These are phyloP conservation scores for Leptodirus hochenwartii DNA, from an alignment of 2,888 invertebrate species.

Conservation along the genomic window DNA sequence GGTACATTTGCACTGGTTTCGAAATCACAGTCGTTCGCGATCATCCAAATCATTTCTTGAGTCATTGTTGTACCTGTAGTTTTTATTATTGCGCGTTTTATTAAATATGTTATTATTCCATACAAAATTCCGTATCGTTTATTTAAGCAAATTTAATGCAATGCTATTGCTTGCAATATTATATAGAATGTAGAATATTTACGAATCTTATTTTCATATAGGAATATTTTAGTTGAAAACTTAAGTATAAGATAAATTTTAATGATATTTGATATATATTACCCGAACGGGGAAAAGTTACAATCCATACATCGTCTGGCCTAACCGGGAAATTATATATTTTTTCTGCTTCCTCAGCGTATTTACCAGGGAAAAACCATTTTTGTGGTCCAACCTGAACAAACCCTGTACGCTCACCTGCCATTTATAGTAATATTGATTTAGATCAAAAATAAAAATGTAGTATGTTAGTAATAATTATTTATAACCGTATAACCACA, in stretches of 20 bases:
- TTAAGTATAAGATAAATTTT: too few species aligned
- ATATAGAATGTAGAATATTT: too few species aligned
- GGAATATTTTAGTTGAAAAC: too few species aligned
- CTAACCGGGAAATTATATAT: constrained; percentile 51
- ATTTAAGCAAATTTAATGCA: too few species aligned
- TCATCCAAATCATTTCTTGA: constrained; percentile 64
- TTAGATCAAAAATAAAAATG: too few species aligned
- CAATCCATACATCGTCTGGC: constrained; percentile 47
- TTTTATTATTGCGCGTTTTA: constrained; percentile 5
- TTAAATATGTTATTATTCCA: not conserved
- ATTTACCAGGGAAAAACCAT: constrained; percentile 50
- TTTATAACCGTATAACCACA: too few species aligned
- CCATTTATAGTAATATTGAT: too few species aligned
- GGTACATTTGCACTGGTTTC: constrained; percentile 37
- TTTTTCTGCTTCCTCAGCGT: constrained; percentile 36
- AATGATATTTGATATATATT: constrained; percentile 14
- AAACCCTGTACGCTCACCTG: constrained; percentile 11
- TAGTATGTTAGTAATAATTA: too few species aligned
- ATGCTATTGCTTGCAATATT: too few species aligned
- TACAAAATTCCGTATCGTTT: not conserved
- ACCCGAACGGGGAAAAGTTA: constrained; percentile 62
- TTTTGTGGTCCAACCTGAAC: constrained; percentile 42
- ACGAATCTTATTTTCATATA: too few species aligned
- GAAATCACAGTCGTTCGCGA: constrained; percentile 57
- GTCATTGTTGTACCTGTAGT: constrained; percentile 51